Conservation (phyloP, 2,888 invertebrate species). For the Eustalomyia histrio region DNA sequence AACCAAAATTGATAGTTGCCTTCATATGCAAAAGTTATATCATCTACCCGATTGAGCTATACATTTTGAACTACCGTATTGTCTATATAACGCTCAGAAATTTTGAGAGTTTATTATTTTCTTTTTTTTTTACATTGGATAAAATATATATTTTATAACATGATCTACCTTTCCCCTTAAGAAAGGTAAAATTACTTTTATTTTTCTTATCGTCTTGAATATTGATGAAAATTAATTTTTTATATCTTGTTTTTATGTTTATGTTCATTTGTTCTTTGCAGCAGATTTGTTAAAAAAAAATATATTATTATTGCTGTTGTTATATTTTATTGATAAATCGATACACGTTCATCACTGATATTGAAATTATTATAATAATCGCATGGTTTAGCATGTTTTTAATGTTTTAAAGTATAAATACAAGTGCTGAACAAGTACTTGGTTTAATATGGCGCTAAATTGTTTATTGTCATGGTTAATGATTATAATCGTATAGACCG, state of each 20-base stretch:
- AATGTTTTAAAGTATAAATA: conserved; percentile 27
- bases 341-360: conserved; percentile 74
- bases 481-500: conserved; percentile 52
- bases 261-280: conserved; percentile 64
- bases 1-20: too few species aligned
- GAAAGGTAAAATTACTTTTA: not conserved
- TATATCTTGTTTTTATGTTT: conserved; percentile 58
- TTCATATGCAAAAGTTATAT: too few species aligned
- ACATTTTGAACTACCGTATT: too few species aligned
- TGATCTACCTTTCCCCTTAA: not conserved
- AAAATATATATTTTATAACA: too few species aligned
- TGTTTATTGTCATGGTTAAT: conserved; percentile 54
- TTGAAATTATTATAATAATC: conserved; percentile 65
- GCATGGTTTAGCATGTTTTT: conserved; percentile 22
- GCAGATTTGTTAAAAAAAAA: conserved; percentile 45
- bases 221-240: conserved; percentile 71
- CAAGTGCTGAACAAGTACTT: conserved; percentile 60
- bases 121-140: too few species aligned
- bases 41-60: too few species aligned
- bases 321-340: conserved; percentile 67
- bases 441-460: conserved; percentile 64
- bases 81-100: too few species aligned
- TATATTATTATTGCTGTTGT: conserved; percentile 2
- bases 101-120: too few species aligned
- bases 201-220: conserved; percentile 6